Conservation (phyloP, 2,888 invertebrate genomes). For the Bedellia somnulentella region DNA sequence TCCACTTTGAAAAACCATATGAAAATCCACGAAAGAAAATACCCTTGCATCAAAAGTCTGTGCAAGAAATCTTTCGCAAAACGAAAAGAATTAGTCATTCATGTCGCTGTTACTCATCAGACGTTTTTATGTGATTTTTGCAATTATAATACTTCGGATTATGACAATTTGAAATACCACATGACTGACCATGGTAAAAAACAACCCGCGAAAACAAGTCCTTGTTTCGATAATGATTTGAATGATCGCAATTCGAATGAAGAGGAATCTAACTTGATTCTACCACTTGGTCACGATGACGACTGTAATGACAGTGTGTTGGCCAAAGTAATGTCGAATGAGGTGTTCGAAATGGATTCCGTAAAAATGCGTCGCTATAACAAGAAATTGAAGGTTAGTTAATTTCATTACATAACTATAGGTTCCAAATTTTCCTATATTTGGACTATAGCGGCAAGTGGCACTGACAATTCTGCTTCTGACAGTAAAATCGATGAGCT, state of each 20-base stretch:
- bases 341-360: constrained; percentile 24
- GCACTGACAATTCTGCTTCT: too few relatives aligned
- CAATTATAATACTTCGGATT: constrained; percentile 17
- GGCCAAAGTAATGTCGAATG: constrained; percentile 34
- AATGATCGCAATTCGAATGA: too few relatives aligned
- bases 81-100: constrained; percentile 19
- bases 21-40: constrained; percentile 34
- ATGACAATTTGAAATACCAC: constrained; percentile 19
- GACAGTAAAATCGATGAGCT: too few relatives aligned
- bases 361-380: constrained; percentile 18
- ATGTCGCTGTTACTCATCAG: constrained; percentile 24
- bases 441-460: too few relatives aligned
- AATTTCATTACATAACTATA: too few relatives aligned
- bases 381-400: constrained; percentile 27
- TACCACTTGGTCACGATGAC: too few relatives aligned
- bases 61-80: constrained; percentile 28
- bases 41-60: constrained; percentile 22
- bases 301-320: constrained; percentile 27
- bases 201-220: too few relatives aligned
- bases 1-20: constrained; percentile 37
- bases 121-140: constrained; percentile 25
- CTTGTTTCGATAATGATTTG: too few relatives aligned
- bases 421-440: too few relatives aligned
- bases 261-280: constrained; percentile 10
- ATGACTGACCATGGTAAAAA: constrained; percentile 16